Evolutionary conservation across 2,113 vertebrate genomes (phyloP).

Genomic region (Perccottus glenii): DNA sequence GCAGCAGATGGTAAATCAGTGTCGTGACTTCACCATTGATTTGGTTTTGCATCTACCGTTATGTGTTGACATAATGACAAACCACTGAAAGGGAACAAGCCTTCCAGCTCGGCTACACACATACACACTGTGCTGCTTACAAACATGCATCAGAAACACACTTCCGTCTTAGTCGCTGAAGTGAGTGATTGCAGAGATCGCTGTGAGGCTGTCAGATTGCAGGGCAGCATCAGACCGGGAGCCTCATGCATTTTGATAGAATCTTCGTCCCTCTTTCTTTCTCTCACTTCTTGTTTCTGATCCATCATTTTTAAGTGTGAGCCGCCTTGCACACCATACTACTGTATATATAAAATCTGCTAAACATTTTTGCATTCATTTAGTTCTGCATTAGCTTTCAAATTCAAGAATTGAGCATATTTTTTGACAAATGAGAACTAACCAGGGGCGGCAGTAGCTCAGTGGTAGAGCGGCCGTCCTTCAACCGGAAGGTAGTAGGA

Average conservation of each 20-base stretch:
- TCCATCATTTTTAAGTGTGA: slow-evolving; percentile 13
- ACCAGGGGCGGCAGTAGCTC: no score
- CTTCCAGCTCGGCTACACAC: slow-evolving; percentile 15
- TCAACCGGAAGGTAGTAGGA: no score
- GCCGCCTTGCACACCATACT: background rate
- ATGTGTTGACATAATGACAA: slow-evolving; percentile 47
- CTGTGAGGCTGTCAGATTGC: slow-evolving; percentile 53
- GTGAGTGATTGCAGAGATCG: slow-evolving; percentile 50
- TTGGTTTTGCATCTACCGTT: slow-evolving; percentile 33
- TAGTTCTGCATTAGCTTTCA: background rate
- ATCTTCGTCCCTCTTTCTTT: slow-evolving; percentile 32
- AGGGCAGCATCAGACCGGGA: slow-evolving; percentile 37
- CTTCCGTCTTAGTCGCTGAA: slow-evolving; percentile 6
- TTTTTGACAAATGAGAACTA: background rate
- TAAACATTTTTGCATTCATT: slow-evolving; percentile 3
- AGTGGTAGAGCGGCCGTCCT: no score
- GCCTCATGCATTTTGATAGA: slow-evolving; percentile 64
- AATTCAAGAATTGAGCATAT: background rate
- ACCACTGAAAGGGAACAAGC: slow-evolving; percentile 36
- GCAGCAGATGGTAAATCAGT: slow-evolving; percentile 14
- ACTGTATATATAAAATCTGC: background rate
- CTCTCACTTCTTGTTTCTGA: slow-evolving; percentile 4
- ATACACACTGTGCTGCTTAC: background rate
- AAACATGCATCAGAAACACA: slow-evolving; percentile 11
- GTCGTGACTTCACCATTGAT: slow-evolving; percentile 26